A percentile compares a stretch with the other conserved stretches of the same genome.
These are phyloP conservation scores for Jordanella pulchra DNA, from an alignment of 2,797 vertebrate genomes.

Conservation along the genomic window DNA sequence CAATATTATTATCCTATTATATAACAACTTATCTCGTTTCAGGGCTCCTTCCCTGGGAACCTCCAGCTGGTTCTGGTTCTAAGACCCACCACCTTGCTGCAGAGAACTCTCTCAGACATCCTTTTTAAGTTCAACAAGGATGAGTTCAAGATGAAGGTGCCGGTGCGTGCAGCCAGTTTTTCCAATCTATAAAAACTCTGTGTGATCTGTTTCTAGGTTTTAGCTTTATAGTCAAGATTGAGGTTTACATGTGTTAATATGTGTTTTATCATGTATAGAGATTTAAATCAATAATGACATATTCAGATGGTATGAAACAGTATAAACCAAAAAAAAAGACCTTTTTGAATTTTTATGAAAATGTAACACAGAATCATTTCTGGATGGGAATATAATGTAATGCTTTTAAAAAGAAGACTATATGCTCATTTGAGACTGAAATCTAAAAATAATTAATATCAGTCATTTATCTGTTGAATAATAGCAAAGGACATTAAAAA, in stretches of 20 bases:
- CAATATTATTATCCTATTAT: slow-evolving; percentile 9
- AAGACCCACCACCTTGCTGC: slow-evolving; percentile 89
- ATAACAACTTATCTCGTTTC: slow-evolving; percentile 13
- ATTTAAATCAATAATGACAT: too few relatives aligned
- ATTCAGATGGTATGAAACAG: background rate
- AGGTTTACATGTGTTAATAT: too few relatives aligned
- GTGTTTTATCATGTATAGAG: too few relatives aligned
- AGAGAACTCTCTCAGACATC: slow-evolving; percentile 90
- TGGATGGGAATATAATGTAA: background rate
- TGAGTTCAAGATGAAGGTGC: slow-evolving; percentile 99
- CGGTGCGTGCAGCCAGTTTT: slow-evolving; percentile 78
- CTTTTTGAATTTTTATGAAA: background rate
- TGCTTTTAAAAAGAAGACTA: background rate
- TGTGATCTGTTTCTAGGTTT: background rate
- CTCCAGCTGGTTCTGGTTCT: slow-evolving; percentile 94
- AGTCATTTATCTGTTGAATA: background rate
- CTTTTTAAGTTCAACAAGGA: slow-evolving; percentile 94
- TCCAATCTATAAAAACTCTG: background rate
- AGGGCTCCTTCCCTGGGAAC: slow-evolving; percentile 97
- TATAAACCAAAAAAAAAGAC: background rate
- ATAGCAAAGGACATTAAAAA: background rate
- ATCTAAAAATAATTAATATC: background rate
- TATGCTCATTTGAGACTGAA: too few relatives aligned
- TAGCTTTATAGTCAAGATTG: background rate
- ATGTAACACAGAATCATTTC: background rate